Conservation (phyloP, 2,888 invertebrate species). For the Sphinx pinastri region DNA sequence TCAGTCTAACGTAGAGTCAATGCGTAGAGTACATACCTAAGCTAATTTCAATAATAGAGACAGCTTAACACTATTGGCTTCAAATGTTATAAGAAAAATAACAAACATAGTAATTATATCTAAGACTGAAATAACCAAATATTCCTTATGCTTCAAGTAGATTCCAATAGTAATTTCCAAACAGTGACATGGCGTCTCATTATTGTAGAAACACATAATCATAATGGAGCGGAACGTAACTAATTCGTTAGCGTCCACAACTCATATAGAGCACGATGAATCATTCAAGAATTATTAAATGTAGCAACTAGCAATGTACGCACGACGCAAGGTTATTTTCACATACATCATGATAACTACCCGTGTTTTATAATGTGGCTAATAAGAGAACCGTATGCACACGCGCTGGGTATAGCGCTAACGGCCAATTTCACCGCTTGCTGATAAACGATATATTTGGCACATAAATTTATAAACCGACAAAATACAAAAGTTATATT, state of each 20-base stretch:
- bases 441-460: too few relatives aligned
- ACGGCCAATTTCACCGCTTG: too few relatives aligned
- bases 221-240: conserved; percentile 12
- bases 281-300: conserved; percentile 16
- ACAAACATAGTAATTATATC: neutral
- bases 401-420: too few relatives aligned
- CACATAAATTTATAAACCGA: too few relatives aligned
- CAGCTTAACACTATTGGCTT: neutral
- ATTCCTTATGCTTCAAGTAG: too few relatives aligned
- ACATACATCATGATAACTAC: conserved; percentile 12
- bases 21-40: neutral
- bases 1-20: neutral
- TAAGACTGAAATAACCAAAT: too few relatives aligned
- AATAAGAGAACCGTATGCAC: neutral
- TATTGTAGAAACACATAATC: conserved; percentile 1
- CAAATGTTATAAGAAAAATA: too few relatives aligned
- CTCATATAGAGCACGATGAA: conserved; percentile 12
- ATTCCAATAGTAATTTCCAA: neutral
- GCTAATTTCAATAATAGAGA: neutral
- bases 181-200: neutral
- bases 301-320: conserved; percentile 19
- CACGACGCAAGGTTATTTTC: conserved; percentile 13
- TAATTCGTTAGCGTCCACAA: conserved; percentile 12
- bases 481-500: too few relatives aligned
- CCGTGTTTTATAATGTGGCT: neutral